These are phyloP conservation scores for Paramormyrops hopkinsi DNA, from an alignment of 2,797 vertebrate genomes.

Conservation along the genomic window DNA sequence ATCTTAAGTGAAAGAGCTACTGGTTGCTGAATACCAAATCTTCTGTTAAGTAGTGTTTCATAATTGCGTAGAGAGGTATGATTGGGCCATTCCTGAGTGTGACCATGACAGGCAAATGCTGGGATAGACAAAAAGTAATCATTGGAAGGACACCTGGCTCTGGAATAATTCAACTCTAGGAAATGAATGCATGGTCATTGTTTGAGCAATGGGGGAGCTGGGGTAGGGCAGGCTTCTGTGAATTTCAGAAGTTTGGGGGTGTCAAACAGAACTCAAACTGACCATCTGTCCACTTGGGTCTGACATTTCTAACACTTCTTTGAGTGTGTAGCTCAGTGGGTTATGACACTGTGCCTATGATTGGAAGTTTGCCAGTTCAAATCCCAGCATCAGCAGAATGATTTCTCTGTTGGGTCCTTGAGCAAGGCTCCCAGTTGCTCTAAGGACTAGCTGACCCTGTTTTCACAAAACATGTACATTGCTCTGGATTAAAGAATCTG, in stretches of 20 bases:
- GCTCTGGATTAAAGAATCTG: neutral
- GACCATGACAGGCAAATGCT: neutral
- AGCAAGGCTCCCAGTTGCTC: neutral
- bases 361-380: neutral
- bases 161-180: conserved; percentile 24
- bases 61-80: conserved; percentile 16
- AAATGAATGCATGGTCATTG: conserved; percentile 14
- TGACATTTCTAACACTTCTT: neutral
- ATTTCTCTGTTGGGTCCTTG: neutral
- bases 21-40: neutral
- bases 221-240: conserved; percentile 4
- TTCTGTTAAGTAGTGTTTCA: conserved; percentile 34
- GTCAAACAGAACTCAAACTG: neutral
- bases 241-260: neutral
- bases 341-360: neutral
- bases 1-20: conserved; percentile 32
- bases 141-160: conserved; percentile 30
- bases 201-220: neutral
- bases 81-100: neutral
- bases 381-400: neutral
- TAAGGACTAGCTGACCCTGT: neutral
- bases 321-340: neutral
- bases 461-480: neutral
- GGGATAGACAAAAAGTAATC: conserved; percentile 32
- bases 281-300: neutral